Percentiles rank a stretch among this genome's conserved stretches.
phyloP scores from a whole-genome alignment of 2,113 vertebrate species.

The Ameiurus melas region DNA sequence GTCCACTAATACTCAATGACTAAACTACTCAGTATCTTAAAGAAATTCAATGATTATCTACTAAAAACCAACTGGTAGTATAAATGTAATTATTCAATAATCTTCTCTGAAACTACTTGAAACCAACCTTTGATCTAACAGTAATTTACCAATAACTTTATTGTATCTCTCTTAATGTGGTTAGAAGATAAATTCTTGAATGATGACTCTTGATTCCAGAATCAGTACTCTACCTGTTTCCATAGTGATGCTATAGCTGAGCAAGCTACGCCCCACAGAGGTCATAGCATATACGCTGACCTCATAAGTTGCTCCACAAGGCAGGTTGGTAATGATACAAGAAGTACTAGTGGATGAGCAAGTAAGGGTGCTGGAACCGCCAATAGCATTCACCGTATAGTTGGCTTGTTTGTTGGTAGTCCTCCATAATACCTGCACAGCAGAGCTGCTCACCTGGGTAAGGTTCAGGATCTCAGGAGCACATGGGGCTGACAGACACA shows the following conservation, averaged over 20 bases:
- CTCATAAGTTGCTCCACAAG: slow-evolving; percentile 81
- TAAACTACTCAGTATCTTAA: not conserved
- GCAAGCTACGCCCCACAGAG: slow-evolving; percentile 78
- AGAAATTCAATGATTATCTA: not conserved
- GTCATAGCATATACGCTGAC: slow-evolving; percentile 78
- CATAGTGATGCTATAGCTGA: slow-evolving; percentile 81
- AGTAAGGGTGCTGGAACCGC: slow-evolving; percentile 53
- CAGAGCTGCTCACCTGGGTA: slow-evolving; percentile 70
- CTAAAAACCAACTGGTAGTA: no score
- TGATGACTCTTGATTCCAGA: not conserved
- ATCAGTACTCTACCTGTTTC: slow-evolving; percentile 78
- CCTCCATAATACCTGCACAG: slow-evolving; percentile 74
- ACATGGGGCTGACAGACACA: slow-evolving; percentile 79
- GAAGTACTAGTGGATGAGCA: slow-evolving; percentile 71
- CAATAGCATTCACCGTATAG: slow-evolving; percentile 73
- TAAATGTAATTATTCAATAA: no score
- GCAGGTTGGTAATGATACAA: slow-evolving; percentile 76
- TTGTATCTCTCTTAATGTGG: not conserved
- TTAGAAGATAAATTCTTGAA: no score
- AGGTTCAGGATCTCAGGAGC: slow-evolving; percentile 84
- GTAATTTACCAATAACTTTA: not conserved
- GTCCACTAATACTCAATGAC: not conserved
- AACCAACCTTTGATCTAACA: no score
- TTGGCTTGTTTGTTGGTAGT: slow-evolving; percentile 72
- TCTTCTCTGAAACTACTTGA: no score